phyloP scores from a whole-genome alignment of 2,888 invertebrate species.

The Hypolimnas misippus region DNA sequence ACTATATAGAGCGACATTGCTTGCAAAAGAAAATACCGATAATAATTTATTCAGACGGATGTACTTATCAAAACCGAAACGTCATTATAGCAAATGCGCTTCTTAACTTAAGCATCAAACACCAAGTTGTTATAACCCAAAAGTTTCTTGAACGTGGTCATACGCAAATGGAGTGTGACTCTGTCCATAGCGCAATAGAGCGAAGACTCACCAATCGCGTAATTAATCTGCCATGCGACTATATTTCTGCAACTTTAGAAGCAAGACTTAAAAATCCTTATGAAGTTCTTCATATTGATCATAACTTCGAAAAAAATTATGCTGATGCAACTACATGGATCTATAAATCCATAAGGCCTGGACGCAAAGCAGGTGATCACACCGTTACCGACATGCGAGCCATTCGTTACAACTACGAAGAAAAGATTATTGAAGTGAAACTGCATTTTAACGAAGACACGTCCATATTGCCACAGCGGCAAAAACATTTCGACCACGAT shows the following conservation, averaged over 20 bases:
- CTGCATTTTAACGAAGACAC: conserved; percentile 9
- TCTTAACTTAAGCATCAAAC: conserved; percentile 17
- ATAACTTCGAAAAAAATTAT: conserved; percentile 18
- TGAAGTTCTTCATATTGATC: conserved; percentile 16
- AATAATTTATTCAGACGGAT: conserved; percentile 44
- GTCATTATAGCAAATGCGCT: conserved; percentile 37
- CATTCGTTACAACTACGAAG: neutral
- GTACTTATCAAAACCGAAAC: conserved; percentile 39
- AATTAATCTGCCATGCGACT: conserved; percentile 46
- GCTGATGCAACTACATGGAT: conserved; percentile 13
- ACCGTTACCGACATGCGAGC: conserved; percentile 25
- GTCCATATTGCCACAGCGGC: conserved; percentile 8
- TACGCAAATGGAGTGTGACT: conserved; percentile 39
- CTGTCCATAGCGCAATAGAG: conserved; percentile 48
- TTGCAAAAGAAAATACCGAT: conserved; percentile 21
- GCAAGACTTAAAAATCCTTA: conserved; percentile 19
- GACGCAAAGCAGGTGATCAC: conserved; percentile 37
- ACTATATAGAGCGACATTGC: conserved; percentile 39
- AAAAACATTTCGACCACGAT: conserved; percentile 3
- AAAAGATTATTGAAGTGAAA: neutral
- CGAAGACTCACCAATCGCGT: conserved; percentile 47
- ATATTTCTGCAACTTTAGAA: conserved; percentile 41
- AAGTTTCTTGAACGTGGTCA: conserved; percentile 37
- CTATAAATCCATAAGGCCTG: conserved; percentile 37
- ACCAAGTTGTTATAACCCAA: conserved; percentile 27